Evolutionary conservation across 2,888 invertebrate species (phyloP).

Genomic region (Allophyes oxyacanthae): DNA sequence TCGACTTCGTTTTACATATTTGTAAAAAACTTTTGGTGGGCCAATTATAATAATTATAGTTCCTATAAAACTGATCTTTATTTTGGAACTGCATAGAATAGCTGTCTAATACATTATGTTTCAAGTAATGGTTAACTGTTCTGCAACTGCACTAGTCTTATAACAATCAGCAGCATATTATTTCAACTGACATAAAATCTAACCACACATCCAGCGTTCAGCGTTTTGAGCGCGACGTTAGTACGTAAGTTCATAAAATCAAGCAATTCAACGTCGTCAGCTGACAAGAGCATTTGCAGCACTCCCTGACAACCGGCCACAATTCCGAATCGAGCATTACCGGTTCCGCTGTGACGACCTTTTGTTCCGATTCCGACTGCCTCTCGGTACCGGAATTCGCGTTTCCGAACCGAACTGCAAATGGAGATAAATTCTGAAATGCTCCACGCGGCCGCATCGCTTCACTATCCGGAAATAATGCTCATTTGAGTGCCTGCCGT

Average conservation of each 20-base stretch:
- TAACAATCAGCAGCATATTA: background rate
- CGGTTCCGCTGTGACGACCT: slow-evolving; percentile 76
- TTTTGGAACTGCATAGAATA: too few species aligned
- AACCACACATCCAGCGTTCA: slow-evolving; percentile 4
- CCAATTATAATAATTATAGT: too few species aligned
- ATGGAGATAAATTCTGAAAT: slow-evolving; percentile 76
- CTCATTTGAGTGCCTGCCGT: slow-evolving; percentile 67
- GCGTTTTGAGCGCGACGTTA: slow-evolving; percentile 3
- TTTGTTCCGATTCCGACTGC: slow-evolving; percentile 71
- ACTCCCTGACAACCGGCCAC: slow-evolving; percentile 64
- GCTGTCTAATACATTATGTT: background rate
- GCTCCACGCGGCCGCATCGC: slow-evolving; percentile 60
- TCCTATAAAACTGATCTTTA: too few species aligned
- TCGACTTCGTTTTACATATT: too few species aligned
- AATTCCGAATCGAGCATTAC: slow-evolving; percentile 79
- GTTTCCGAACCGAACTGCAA: slow-evolving; percentile 76
- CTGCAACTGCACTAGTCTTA: background rate
- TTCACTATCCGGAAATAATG: slow-evolving; percentile 70
- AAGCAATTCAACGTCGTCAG: slow-evolving; percentile 62
- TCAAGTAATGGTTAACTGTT: background rate
- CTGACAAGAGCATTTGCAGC: slow-evolving; percentile 68
- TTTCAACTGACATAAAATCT: slow-evolving; percentile 9
- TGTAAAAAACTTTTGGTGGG: too few species aligned
- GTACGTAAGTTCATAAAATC: slow-evolving; percentile 56
- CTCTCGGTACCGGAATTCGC: slow-evolving; percentile 70